A percentile compares a stretch with the other conserved stretches of the same genome.
Conservation (phyloP, 2,113 vertebrate species). For the Lepisosteus osseus region DNA sequence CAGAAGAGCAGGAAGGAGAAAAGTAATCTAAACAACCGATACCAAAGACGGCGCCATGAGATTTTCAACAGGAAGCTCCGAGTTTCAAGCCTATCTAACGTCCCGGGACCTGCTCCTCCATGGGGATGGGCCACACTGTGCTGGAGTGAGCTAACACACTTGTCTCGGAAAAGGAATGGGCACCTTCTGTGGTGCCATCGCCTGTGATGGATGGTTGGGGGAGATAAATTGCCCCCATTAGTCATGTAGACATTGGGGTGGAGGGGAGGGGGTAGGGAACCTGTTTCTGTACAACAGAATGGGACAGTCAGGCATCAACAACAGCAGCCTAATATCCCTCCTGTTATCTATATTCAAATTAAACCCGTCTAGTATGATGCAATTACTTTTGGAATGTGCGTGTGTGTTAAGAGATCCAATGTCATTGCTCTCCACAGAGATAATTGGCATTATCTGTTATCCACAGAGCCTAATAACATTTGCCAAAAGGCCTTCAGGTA, state of each 20-base stretch:
- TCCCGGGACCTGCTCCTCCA: too few relatives aligned
- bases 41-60: too few relatives aligned
- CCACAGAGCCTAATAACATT: constrained; percentile 52
- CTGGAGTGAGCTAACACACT: too few relatives aligned
- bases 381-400: constrained; percentile 36
- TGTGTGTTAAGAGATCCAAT: constrained; percentile 9
- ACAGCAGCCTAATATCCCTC: constrained; percentile 35
- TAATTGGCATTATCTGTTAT: constrained; percentile 62
- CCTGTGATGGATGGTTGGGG: too few relatives aligned
- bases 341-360: constrained; percentile 59
- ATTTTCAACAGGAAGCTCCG: too few relatives aligned
- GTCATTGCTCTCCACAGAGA: constrained; percentile 32
- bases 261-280: constrained; percentile 11
- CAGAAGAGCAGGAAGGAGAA: too few relatives aligned
- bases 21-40: too few relatives aligned
- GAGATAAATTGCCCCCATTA: constrained; percentile 3
- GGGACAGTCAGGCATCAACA: constrained; percentile 36
- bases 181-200: too few relatives aligned
- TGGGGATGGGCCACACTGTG: too few relatives aligned
- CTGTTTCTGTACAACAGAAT: too few relatives aligned
- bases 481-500: constrained; percentile 43
- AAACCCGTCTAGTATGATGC: constrained; percentile 28
- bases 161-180: too few relatives aligned
- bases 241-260: constrained; percentile 20
- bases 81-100: too few relatives aligned